Percentiles rank a stretch among this genome's conserved stretches.
phyloP scores from a whole-genome alignment of 2,797 vertebrate genomes.

The Moxostoma hubbsi region DNA sequence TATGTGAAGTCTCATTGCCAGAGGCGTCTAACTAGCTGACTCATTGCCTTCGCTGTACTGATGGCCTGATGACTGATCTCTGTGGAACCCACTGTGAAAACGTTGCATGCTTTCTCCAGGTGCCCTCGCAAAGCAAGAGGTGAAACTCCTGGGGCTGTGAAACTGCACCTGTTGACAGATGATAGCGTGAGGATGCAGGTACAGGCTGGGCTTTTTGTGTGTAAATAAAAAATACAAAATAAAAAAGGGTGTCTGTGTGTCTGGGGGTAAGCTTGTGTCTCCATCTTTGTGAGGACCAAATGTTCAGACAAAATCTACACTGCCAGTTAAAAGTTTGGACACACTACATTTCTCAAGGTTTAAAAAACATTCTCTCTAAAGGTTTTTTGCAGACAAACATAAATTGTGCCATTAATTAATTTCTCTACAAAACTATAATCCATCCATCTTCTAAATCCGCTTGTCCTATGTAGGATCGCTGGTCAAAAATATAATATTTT shows the following conservation, averaged over 20 bases:
- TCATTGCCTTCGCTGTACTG: conserved; percentile 13
- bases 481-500: too few species aligned
- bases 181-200: conserved; percentile 50
- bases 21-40: conserved; percentile 22
- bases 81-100: conserved; percentile 52
- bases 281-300: neutral
- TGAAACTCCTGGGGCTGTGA: conserved; percentile 13
- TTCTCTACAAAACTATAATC: too few species aligned
- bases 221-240: neutral
- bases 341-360: too few species aligned
- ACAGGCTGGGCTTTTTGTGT: neutral
- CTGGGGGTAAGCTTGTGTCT: neutral
- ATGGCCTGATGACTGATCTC: conserved; percentile 52
- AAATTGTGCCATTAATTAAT: too few species aligned
- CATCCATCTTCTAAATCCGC: too few species aligned
- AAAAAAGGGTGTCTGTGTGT: neutral
- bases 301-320: neutral
- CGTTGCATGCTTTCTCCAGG: conserved; percentile 35
- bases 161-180: conserved; percentile 54
- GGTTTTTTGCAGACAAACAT: too few species aligned
- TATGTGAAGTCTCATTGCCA: conserved; percentile 18
- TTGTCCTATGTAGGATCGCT: too few species aligned
- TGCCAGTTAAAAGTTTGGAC: too few species aligned
- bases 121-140: conserved; percentile 40
- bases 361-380: too few species aligned